These are phyloP conservation scores for Rhinophrynus dorsalis DNA, from an alignment of 2,797 vertebrate genomes.

Conservation along the genomic window DNA sequence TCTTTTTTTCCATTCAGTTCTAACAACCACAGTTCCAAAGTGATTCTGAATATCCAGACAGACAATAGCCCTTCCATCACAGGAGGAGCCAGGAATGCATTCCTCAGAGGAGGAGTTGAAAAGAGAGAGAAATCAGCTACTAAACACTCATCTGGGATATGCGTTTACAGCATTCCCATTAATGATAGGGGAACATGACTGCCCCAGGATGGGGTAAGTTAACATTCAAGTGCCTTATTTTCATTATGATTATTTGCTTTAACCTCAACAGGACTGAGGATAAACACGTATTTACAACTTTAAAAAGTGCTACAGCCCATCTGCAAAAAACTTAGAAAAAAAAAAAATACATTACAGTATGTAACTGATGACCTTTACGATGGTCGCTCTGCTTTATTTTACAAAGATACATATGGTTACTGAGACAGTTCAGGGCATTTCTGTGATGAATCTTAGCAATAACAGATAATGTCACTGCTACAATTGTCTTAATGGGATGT, in stretches of 20 bases:
- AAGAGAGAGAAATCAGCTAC: background rate
- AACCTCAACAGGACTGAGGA: background rate
- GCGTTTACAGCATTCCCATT: conserved; percentile 17
- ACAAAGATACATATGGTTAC: too few species aligned
- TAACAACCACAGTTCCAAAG: conserved; percentile 64
- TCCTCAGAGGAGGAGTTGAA: background rate
- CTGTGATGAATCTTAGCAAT: too few species aligned
- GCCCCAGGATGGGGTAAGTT: background rate
- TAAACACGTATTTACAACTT: background rate
- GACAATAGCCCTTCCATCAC: conserved; percentile 38
- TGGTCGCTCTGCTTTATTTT: too few species aligned
- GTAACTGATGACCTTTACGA: too few species aligned
- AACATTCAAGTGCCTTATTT: conserved; percentile 18
- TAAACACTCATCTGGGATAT: conserved; percentile 7
- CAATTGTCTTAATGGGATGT: too few species aligned
- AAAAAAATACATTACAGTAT: too few species aligned
- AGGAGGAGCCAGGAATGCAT: background rate
- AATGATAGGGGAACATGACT: background rate
- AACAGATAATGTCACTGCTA: too few species aligned
- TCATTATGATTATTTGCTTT: background rate
- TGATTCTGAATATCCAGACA: conserved; percentile 61
- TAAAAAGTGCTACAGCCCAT: too few species aligned
- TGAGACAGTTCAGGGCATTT: too few species aligned
- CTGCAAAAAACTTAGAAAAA: too few species aligned
- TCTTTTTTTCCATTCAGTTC: conserved; percentile 68